These are phyloP conservation scores for Diachasma alloeum DNA, from an alignment of 1,140 invertebrate species.

Conservation along the genomic window DNA sequence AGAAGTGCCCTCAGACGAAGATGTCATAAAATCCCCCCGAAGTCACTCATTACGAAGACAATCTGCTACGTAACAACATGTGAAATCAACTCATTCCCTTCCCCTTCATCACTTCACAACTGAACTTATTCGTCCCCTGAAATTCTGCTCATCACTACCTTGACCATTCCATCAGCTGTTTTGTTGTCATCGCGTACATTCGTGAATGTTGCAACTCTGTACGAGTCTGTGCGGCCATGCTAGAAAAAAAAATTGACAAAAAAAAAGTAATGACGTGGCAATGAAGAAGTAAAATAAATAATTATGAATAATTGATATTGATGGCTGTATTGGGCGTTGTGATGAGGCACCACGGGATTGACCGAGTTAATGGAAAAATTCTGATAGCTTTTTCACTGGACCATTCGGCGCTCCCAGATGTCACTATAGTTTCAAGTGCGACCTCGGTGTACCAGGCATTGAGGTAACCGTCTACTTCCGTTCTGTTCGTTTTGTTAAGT, in stretches of 20 bases:
- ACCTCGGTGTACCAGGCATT: slow-evolving; percentile 27
- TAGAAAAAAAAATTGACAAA: slow-evolving; percentile 69
- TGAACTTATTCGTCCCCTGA: too few species aligned
- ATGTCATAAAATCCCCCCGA: too few species aligned
- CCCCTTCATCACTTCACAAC: too few species aligned
- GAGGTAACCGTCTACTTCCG: slow-evolving; percentile 25
- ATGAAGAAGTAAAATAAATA: slow-evolving; percentile 24
- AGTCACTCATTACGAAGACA: too few species aligned
- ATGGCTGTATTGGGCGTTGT: neutral
- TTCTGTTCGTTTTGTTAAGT: slow-evolving; percentile 18
- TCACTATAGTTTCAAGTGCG: slow-evolving; percentile 31
- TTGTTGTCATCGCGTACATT: slow-evolving; percentile 91
- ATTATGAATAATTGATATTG: slow-evolving; percentile 1
- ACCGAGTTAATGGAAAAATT: neutral
- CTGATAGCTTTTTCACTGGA: neutral
- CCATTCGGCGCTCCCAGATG: slow-evolving; percentile 20
- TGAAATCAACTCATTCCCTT: too few species aligned
- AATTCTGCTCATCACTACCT: slow-evolving; percentile 70
- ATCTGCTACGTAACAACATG: too few species aligned
- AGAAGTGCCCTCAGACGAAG: too few species aligned
- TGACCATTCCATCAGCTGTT: slow-evolving; percentile 90
- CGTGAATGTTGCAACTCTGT: slow-evolving; percentile 90
- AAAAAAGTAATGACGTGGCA: slow-evolving; percentile 43
- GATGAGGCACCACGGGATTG: neutral
- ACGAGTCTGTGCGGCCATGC: slow-evolving; percentile 93